phyloP scores from a whole-genome alignment of 2,888 invertebrate genomes.

The Xanthia icteritia region DNA sequence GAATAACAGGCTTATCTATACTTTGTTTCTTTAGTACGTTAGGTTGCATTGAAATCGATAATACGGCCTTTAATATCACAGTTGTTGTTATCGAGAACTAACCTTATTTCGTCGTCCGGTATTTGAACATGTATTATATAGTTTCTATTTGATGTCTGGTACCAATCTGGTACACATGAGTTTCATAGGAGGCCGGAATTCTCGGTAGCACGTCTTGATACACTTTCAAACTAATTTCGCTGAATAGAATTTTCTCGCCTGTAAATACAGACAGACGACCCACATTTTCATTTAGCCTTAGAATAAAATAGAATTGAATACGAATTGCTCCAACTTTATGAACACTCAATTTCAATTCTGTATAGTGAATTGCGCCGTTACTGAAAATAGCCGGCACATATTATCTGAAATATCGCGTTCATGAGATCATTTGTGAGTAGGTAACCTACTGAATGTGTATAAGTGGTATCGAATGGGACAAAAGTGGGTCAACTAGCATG shows the following conservation, averaged over 20 bases:
- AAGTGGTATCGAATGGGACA: slow-evolving; percentile 85
- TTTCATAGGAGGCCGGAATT: slow-evolving; percentile 32
- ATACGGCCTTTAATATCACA: slow-evolving; percentile 58
- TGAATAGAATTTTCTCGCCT: slow-evolving; percentile 42
- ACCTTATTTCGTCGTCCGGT: slow-evolving; percentile 57
- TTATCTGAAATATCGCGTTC: slow-evolving; percentile 76
- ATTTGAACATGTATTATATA: slow-evolving; percentile 41
- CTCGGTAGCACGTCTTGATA: slow-evolving; percentile 27
- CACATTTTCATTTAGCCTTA: slow-evolving; percentile 71
- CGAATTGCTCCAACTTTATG: slow-evolving; percentile 69
- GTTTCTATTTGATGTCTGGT: slow-evolving; percentile 36
- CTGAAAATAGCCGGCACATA: slow-evolving; percentile 75
- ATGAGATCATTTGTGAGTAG: slow-evolving; percentile 77
- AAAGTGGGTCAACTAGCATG: slow-evolving; percentile 88
- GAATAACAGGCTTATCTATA: slow-evolving; percentile 60
- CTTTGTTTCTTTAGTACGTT: slow-evolving; percentile 72
- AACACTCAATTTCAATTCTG: slow-evolving; percentile 71
- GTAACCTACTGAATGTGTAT: slow-evolving; percentile 68
- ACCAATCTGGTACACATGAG: slow-evolving; percentile 28
- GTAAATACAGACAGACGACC: slow-evolving; percentile 62
- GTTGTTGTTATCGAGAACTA: slow-evolving; percentile 60
- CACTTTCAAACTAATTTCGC: slow-evolving; percentile 38
- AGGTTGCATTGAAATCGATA: slow-evolving; percentile 73
- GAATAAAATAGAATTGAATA: slow-evolving; percentile 72
- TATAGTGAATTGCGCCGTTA: slow-evolving; percentile 67